Conservation (phyloP, 2,888 invertebrate species). For the Drosophila paucipuncta region DNA sequence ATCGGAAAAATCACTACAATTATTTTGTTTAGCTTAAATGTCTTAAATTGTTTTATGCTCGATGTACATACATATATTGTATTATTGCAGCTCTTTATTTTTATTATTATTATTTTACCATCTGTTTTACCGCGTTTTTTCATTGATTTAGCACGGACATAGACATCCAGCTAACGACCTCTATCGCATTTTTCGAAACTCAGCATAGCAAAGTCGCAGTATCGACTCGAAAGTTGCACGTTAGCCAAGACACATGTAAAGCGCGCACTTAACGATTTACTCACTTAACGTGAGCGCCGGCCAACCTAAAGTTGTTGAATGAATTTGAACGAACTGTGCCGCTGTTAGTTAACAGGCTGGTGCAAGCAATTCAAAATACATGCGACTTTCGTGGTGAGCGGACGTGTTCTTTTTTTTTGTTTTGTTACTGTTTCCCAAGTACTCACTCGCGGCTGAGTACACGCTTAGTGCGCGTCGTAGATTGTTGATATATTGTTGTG, state of each 20-base stretch:
- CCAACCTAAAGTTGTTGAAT: constrained; percentile 13
- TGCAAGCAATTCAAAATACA: constrained; percentile 49
- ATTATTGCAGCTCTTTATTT: no score
- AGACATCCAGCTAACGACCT: constrained; percentile 5
- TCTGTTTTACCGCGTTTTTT: no score
- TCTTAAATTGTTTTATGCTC: no score
- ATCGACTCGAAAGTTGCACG: neutral
- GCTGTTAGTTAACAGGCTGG: constrained; percentile 38
- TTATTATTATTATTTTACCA: no score
- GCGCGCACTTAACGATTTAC: constrained; percentile 13
- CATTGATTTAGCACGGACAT: neutral
- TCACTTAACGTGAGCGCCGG: constrained; percentile 26
- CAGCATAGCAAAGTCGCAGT: neutral
- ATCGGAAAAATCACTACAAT: no score
- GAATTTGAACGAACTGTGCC: constrained; percentile 15
- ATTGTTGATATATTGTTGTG: constrained; percentile 51
- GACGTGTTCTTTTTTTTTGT: constrained; percentile 57
- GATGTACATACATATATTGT: no score
- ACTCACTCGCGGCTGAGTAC: constrained; percentile 31
- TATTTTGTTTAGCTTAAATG: no score
- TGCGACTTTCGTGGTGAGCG: constrained; percentile 66
- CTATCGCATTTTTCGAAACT: neutral
- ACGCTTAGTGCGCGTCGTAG: constrained; percentile 59
- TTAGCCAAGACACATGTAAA: neutral
- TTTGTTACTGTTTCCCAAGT: constrained; percentile 43